These are phyloP conservation scores for Drosophila novamexicana DNA, from an alignment of 1,140 invertebrate genomes.

Conservation along the genomic window DNA sequence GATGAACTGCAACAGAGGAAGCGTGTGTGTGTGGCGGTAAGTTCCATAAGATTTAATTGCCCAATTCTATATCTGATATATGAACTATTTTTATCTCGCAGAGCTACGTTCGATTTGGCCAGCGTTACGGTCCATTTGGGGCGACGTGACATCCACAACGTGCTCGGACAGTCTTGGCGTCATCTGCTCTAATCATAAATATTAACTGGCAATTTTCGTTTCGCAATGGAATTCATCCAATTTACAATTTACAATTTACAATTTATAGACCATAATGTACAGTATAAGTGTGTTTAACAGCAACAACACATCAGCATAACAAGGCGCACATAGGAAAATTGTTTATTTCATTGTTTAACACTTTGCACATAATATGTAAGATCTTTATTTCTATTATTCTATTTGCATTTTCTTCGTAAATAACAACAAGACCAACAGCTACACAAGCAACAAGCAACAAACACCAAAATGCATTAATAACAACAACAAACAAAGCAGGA, in stretches of 20 bases:
- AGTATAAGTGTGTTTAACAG: slow-evolving; percentile 49
- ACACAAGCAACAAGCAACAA: slow-evolving; percentile 43
- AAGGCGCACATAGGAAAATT: slow-evolving; percentile 46
- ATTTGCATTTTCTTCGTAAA: slow-evolving; percentile 74
- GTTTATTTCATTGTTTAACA: slow-evolving; percentile 63
- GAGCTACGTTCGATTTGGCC: slow-evolving; percentile 29
- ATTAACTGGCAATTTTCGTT: slow-evolving; percentile 58
- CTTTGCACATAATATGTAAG: slow-evolving; percentile 67
- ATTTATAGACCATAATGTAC: slow-evolving; percentile 75
- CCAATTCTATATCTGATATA: slow-evolving; percentile 22
- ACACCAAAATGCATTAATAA: slow-evolving; percentile 60
- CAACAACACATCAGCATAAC: slow-evolving; percentile 36
- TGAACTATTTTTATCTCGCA: slow-evolving; percentile 39
- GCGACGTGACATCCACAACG: not conserved
- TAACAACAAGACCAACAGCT: slow-evolving; percentile 59
- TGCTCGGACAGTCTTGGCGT: slow-evolving; percentile 43
- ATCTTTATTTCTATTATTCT: slow-evolving; percentile 59
- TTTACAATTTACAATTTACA: slow-evolving; percentile 44
- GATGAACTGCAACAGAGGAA: not conserved
- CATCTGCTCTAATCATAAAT: slow-evolving; percentile 80
- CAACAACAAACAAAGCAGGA: slow-evolving; percentile 53
- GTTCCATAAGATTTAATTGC: slow-evolving; percentile 40
- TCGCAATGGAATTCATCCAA: slow-evolving; percentile 64
- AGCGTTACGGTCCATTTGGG: slow-evolving; percentile 25
- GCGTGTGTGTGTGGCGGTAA: slow-evolving; percentile 46